phyloP scores from a whole-genome alignment of 2,113 vertebrate genomes.

The Macrotis lagotis region DNA sequence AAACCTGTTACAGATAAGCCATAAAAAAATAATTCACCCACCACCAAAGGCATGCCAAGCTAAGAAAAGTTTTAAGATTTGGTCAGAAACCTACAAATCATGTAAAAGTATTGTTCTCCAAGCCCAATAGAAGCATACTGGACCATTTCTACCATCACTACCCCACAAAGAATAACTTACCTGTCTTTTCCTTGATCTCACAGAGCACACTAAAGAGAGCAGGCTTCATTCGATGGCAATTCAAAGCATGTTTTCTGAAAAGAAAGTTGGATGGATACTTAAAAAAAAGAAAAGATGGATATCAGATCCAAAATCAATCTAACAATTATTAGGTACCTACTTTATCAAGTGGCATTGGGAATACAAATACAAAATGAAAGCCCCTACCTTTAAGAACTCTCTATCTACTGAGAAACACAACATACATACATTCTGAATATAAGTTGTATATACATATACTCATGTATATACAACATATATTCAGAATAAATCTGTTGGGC shows the following conservation, averaged over 20 bases:
- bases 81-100: neutral
- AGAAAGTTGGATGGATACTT: neutral
- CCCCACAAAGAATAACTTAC: slow-evolving; percentile 76
- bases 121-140: neutral
- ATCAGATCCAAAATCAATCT: neutral
- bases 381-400: neutral
- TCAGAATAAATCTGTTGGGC: neutral
- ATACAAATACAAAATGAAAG: neutral
- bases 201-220: slow-evolving; percentile 95
- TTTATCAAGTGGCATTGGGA: neutral
- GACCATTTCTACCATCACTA: too few species aligned
- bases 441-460: too few species aligned
- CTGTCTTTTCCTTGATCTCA: slow-evolving; percentile 96
- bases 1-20: neutral
- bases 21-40: neutral
- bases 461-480: neutral
- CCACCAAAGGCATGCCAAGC: neutral
- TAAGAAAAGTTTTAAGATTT: neutral
- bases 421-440: too few species aligned
- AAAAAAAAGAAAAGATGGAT: neutral
- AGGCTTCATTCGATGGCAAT: slow-evolving; percentile 95
- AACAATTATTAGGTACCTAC: neutral
- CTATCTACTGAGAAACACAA: neutral
- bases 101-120: neutral
- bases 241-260: slow-evolving; percentile 92